phyloP scores from a whole-genome alignment of 2,888 invertebrate genomes.

The Adela reaumurella region DNA sequence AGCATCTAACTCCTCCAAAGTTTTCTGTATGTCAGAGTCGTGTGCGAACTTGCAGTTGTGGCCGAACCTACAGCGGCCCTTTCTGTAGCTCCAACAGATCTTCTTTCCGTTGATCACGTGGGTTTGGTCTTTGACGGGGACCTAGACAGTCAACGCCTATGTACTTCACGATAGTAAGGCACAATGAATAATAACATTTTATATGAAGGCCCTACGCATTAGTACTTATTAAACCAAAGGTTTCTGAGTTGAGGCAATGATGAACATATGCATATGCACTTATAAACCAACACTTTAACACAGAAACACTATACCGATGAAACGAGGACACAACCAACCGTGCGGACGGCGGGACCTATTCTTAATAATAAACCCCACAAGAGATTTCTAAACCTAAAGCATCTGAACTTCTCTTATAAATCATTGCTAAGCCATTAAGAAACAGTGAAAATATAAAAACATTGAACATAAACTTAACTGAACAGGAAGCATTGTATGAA shows the following conservation, averaged over 20 bases:
- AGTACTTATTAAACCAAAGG: too few relatives aligned
- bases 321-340: too few relatives aligned
- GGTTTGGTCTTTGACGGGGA: conserved; percentile 65
- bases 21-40: conserved; percentile 76
- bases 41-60: conserved; percentile 91
- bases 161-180: conserved; percentile 45
- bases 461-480: too few relatives aligned
- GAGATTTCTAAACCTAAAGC: too few relatives aligned
- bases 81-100: conserved; percentile 91
- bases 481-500: too few relatives aligned
- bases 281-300: neutral
- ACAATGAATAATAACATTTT: neutral
- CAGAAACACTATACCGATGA: too few relatives aligned
- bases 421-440: too few relatives aligned
- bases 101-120: conserved; percentile 81
- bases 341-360: too few relatives aligned
- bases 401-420: too few relatives aligned
- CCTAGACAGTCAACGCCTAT: conserved; percentile 56
- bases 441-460: too few relatives aligned
- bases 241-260: too few relatives aligned
- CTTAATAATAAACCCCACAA: too few relatives aligned
- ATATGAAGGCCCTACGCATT: neutral
- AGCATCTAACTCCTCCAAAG: conserved; percentile 53
- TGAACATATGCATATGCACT: neutral
- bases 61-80: conserved; percentile 86